A percentile compares a stretch with the other conserved stretches of the same genome.
Evolutionary conservation across 2,797 vertebrate genomes (phyloP).

Genomic region (Hybognathus amarus): DNA sequence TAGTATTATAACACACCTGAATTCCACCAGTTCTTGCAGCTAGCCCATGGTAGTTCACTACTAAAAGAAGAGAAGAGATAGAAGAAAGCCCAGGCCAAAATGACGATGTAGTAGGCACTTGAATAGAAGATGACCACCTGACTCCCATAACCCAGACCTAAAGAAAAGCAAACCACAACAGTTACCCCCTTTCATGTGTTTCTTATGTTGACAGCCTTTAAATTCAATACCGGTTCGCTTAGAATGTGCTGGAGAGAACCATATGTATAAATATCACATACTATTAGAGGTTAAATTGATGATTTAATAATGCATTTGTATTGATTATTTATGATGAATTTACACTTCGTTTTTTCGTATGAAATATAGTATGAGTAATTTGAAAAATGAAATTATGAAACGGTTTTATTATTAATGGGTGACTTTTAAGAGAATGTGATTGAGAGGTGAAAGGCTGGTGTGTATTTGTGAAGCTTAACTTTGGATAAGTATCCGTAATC

Average conservation of each 20-base stretch:
- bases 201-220: background rate
- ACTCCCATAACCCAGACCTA: slow-evolving; percentile 69
- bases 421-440: background rate
- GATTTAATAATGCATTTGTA: background rate
- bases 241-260: background rate
- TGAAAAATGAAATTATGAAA: background rate
- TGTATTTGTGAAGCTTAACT: background rate
- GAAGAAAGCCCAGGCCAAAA: slow-evolving; percentile 70
- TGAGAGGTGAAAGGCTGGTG: background rate
- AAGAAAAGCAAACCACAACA: slow-evolving; percentile 20
- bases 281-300: background rate
- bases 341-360: background rate
- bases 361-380: background rate
- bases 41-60: slow-evolving; percentile 78
- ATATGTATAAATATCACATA: background rate
- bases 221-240: background rate
- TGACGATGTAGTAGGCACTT: slow-evolving; percentile 68
- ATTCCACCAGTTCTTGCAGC: slow-evolving; percentile 80
- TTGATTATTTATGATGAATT: background rate
- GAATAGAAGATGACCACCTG: slow-evolving; percentile 68
- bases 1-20: slow-evolving; percentile 66
- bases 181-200: background rate
- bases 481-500: background rate
- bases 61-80: slow-evolving; percentile 81
- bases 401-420: background rate